Base-by-base conservation (phyloP, 2,113 vertebrate species). In the Calidris pygmaea region DNA sequence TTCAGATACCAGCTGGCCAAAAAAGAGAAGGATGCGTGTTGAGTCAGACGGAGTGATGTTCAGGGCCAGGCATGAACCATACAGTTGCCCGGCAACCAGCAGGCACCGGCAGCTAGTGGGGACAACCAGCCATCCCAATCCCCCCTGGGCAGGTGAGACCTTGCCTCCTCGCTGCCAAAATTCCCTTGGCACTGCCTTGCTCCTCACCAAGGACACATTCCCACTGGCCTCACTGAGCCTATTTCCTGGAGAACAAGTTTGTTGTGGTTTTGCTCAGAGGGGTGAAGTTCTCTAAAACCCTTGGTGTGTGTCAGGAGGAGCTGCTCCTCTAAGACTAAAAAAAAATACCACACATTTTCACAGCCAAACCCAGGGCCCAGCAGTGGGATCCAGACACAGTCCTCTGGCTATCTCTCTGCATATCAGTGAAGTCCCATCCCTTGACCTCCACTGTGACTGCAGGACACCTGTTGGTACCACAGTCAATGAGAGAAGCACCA, bases 31-130 rank as follows among this genome's bases (percentile, higher is more conserved):
- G 47, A 87, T 77, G 23, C 21, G 6, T 87, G 77, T 90, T 68
- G 91, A 96, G 34, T 71, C 72, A 71, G 39, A 80, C 8, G 5
- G 66, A 94, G 29, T 30, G 55, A 55, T 63, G 41, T 32, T 87
- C 37, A 55, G 39, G 27, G 21, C 29, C 27, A 66, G 55, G 39
- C 8, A 9, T 0, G 0, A 80, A 43, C 29, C 20, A 9, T 10
- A 21, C 27, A 66, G 95, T 97, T 98, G 97, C 97, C 95, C 88
- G 92, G 97, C 83, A 98, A 97, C 96, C 6, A 8, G 78, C 60
- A 97, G 82, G 62, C 81, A 97, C 85, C 91, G 35, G 60, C 26
- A 87, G 32, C 32, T 0, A 0, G 13, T 1, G 3, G 18, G 58
- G 37, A 80, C 45, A 39, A 62, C 5, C 23, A 55, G 26, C 15